These are phyloP conservation scores for Thelaira solivaga DNA, from an alignment of 2,888 invertebrate species.

Conservation along the genomic window DNA sequence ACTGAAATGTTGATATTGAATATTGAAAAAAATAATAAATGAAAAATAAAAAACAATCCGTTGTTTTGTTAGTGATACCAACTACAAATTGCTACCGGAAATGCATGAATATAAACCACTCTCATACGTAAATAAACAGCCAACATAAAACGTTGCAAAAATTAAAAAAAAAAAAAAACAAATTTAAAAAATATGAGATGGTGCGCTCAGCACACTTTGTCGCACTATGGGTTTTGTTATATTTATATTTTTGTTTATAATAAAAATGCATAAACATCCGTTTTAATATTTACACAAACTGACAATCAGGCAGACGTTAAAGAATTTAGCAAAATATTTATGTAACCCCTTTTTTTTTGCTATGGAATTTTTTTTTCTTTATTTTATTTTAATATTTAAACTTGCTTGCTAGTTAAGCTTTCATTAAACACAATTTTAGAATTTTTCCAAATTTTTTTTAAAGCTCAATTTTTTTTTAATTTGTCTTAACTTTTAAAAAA, in stretches of 20 bases:
- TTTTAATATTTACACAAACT: slow-evolving; percentile 30
- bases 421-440: no score
- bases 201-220: slow-evolving; percentile 14
- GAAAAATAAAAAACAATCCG: slow-evolving; percentile 17
- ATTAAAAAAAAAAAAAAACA: slow-evolving; percentile 38
- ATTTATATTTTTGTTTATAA: slow-evolving; percentile 42
- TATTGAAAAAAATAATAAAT: no score
- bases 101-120: slow-evolving; percentile 54
- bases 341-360: no score
- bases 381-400: no score
- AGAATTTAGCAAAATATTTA: no score
- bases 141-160: slow-evolving; percentile 34
- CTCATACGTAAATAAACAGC: slow-evolving; percentile 22
- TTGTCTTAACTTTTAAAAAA: no score
- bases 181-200: slow-evolving; percentile 28
- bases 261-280: slow-evolving; percentile 55
- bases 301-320: no score
- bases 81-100: slow-evolving; percentile 58
- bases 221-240: slow-evolving; percentile 41
- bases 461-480: neutral
- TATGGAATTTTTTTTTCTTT: no score
- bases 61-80: slow-evolving; percentile 28
- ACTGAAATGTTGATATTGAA: neutral
- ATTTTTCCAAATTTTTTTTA: neutral
- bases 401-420: no score